phyloP scores from a whole-genome alignment of 2,113 vertebrate species.

The Rhinolophus ferrumequinum region DNA sequence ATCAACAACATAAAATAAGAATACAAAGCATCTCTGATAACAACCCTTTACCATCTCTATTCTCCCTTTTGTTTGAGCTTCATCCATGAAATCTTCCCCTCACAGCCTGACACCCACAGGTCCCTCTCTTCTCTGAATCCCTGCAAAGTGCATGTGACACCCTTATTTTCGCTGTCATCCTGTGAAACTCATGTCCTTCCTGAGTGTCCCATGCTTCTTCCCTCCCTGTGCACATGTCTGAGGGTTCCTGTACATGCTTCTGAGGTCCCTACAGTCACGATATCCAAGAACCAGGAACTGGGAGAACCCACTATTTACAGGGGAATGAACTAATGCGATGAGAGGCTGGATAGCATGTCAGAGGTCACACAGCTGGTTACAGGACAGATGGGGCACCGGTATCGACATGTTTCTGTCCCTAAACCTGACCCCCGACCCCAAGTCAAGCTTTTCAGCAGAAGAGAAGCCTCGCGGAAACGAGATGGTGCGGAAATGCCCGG shows the following conservation, averaged over 20 bases:
- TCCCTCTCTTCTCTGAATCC: neutral
- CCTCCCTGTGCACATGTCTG: neutral
- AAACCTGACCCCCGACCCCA: neutral
- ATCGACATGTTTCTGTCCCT: neutral
- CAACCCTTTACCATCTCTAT: neutral
- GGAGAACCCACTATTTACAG: neutral
- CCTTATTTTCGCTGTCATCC: neutral
- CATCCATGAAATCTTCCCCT: neutral
- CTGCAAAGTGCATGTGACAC: too few relatives aligned
- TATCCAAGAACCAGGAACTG: neutral
- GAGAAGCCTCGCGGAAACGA: neutral
- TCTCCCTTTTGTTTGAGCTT: neutral
- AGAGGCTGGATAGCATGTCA: neutral
- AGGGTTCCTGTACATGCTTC: neutral
- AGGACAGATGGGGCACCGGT: neutral
- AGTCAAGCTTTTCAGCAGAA: neutral
- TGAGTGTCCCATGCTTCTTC: neutral
- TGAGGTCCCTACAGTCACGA: neutral
- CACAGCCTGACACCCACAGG: neutral
- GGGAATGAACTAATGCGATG: neutral
- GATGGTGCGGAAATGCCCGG: neutral
- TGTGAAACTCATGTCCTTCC: neutral
- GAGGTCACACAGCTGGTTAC: neutral
- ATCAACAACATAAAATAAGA: neutral
- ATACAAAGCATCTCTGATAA: neutral